Base-by-base conservation (phyloP, 2,888 invertebrate species). In the Cataglyphis albicans region DNA sequence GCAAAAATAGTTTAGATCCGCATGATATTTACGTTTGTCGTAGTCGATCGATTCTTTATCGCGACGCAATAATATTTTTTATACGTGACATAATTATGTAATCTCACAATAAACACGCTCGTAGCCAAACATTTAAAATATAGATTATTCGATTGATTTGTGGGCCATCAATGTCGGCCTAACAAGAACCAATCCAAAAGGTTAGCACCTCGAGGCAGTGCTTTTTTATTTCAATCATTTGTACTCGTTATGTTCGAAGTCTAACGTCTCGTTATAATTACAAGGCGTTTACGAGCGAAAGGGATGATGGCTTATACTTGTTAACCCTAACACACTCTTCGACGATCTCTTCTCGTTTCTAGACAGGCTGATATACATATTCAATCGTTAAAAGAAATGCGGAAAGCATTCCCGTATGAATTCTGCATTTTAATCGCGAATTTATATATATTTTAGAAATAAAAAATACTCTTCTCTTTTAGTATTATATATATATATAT, bases 181-280 rank as follows among this genome's bases (percentile, higher is more conserved):
- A 87, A 88, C 90, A 82, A 90, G 74, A 29, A 70, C 63, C 52
- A 57, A 65, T 81, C 35, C 21, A 55, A 81, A 72, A 67, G 41
- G 68, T 55, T 70, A 44, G 63, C 61, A 80, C 41, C 3, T 67
- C 68, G 63, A 29, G 70, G 76, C 70, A 29, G 32, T 68, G 80
- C 85, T 72, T 81, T 86, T 65, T 48, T 64, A 82, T 86, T 82
- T 74, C 44, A 65, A 65, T 67, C 81, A 55, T 63, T 44, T 64
- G 61, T 68, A 84, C 86, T 91, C 86, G 91, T 91, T 91, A 91
- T 85, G 64, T 87, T 84, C 73, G 52, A 74, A 81, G 61, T 82
- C 44, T 87, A 87, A 86, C 86, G 82, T 89, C 91, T 93, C 93
- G 92, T 93, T 93, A 93, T 93, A 93, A 93, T 93, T 93, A 94